Evolutionary conservation across 1,140 invertebrate species (phyloP).

Genomic region (Caenorhabditis inopinata): DNA sequence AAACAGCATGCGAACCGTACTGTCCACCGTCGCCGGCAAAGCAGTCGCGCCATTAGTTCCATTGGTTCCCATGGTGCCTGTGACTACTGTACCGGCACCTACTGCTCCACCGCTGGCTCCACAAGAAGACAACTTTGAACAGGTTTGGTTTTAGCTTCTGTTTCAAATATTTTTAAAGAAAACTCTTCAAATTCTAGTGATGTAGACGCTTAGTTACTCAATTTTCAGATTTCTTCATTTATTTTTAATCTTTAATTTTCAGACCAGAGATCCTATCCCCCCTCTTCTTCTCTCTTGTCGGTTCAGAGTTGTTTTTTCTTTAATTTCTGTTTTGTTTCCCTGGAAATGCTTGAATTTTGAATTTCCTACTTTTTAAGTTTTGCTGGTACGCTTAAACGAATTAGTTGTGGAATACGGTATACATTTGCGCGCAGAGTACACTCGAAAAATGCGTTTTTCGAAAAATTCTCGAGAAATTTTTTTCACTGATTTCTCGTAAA

Average conservation of each 20-base stretch:
- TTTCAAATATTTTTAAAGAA: too few relatives aligned
- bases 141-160: conserved; percentile 23
- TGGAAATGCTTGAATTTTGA: not conserved
- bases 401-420: too few relatives aligned
- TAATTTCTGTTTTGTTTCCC: not conserved
- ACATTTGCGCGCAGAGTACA: too few relatives aligned
- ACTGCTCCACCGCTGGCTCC: not conserved
- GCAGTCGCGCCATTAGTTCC: conserved; percentile 22
- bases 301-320: conserved; percentile 7
- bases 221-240: too few relatives aligned
- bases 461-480: too few relatives aligned
- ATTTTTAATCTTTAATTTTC: not conserved
- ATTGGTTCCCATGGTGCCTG: not conserved
- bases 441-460: too few relatives aligned
- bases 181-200: not conserved
- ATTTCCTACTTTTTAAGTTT: not conserved
- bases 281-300: conserved; percentile 12
- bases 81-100: not conserved
- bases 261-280: not conserved
- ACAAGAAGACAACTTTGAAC: conserved; percentile 45
- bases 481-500: too few relatives aligned
- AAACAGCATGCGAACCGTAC: conserved; percentile 55
- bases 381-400: not conserved
- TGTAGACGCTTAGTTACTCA: not conserved
- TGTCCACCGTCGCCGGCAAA: conserved; percentile 55